Base-by-base conservation (phyloP, 2,888 invertebrate genomes). In the Acrocera orbiculus region DNA sequence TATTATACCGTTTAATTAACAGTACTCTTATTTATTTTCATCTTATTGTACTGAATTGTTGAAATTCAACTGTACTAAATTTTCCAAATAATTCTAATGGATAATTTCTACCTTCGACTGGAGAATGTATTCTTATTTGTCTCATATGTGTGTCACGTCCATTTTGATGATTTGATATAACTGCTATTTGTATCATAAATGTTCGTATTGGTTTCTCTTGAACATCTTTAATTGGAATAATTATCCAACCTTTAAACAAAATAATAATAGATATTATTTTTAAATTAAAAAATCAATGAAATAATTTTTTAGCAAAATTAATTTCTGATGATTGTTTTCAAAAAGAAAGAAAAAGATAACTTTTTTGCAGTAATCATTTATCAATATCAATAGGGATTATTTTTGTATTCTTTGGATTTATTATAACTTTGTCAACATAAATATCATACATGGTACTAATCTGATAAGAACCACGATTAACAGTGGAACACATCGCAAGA, bases 141-240 rank as follows among this genome's bases (percentile, higher is more conserved):
- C 96, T 69, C 73, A 98, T 85, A 52, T 98, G 98, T 2, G 96
- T 96, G 53, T 98, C 98, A 40, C 98, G 64, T 4, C 98, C 98
- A 63, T 96, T 98, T 58, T 98, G 98, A 61, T 98, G 98, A 61
- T 99, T 99, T 46, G 90, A 89, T 28, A 95, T 73, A 2, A 95
- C 87, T 13, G 92, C 92, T 46, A 95, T 82, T 62, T 95, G 93
- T 34, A 95, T 76, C 82, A 92, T 92, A 53, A 90, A 96, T 11
- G 95, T 90, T 46, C 93, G 70, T 30, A 95, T 81, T 3, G 89
- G 85, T 45, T 79, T 73, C 24, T 86, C 82, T 44, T 77, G 72
- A 30, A 81, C 76, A 54, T 90, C 87, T 60, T 83, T 86, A 23
- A 93, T 76, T 22, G 87, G 85, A 48, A 93, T 81, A 50, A 82